Percentiles rank a stretch among this genome's conserved stretches.
Evolutionary conservation across 2,113 vertebrate genomes (phyloP).

Genomic region (Hoplias malabaricus): DNA sequence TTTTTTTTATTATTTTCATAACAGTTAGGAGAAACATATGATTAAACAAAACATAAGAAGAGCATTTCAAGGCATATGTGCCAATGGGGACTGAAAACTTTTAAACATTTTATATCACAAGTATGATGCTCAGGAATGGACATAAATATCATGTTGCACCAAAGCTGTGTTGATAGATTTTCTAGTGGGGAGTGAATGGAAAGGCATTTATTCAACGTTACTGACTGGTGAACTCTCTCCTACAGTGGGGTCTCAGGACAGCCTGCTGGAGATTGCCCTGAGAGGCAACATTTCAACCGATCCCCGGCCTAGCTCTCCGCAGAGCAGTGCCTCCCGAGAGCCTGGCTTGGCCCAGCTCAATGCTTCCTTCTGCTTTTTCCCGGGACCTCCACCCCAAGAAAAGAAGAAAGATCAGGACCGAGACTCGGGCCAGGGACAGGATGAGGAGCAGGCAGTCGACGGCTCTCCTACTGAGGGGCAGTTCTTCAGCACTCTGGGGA

Average conservation of each 20-base stretch:
- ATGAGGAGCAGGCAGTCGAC: conserved; percentile 51
- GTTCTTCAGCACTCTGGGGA: conserved; percentile 86
- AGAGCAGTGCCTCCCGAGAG: conserved; percentile 77
- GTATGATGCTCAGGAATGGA: too few species aligned
- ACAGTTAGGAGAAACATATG: too few species aligned
- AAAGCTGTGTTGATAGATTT: too few species aligned
- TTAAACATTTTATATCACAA: too few species aligned
- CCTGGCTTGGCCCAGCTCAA: conserved; percentile 84
- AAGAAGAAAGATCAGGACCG: conserved; percentile 60
- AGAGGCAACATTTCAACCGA: conserved; percentile 78
- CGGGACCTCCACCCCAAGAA: conserved; percentile 52
- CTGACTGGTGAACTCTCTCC: not conserved
- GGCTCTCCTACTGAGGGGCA: conserved; percentile 65
- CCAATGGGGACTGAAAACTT: too few species aligned
- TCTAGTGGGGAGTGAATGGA: too few species aligned
- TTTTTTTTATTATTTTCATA: too few species aligned
- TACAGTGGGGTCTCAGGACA: conserved; percentile 93
- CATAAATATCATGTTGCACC: too few species aligned
- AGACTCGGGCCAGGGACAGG: conserved; percentile 49
- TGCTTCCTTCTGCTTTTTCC: conserved; percentile 86
- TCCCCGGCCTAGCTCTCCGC: conserved; percentile 68
- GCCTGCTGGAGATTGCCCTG: conserved; percentile 94
- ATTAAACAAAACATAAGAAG: too few species aligned
- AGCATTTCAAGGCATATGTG: too few species aligned
- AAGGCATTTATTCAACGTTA: too few species aligned